Conservation (phyloP, 2,113 vertebrate species). For the Corydoras sp. region DNA sequence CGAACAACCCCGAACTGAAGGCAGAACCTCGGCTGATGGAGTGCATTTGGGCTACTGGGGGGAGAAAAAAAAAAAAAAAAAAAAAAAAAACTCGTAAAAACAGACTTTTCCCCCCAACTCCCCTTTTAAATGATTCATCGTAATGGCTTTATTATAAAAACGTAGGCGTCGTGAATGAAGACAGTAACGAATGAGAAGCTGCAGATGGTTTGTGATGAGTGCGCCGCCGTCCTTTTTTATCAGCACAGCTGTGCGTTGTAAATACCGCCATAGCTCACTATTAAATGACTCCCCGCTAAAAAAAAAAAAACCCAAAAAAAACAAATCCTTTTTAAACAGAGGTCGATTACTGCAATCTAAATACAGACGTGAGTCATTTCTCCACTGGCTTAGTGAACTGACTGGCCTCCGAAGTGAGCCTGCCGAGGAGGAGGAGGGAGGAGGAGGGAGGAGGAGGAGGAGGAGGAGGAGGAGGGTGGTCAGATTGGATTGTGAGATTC, state of each 20-base stretch:
- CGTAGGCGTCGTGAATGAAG: slow-evolving; percentile 7
- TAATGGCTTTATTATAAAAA: slow-evolving; percentile 23
- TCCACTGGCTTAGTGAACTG: slow-evolving; percentile 46
- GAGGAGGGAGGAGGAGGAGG: too few species aligned
- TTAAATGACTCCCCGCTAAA: slow-evolving; percentile 21
- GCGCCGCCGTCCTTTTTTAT: slow-evolving; percentile 1
- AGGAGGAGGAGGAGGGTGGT: slow-evolving; percentile 15
- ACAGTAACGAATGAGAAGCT: slow-evolving; percentile 16
- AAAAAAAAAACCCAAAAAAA: neutral
- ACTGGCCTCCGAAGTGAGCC: slow-evolving; percentile 28
- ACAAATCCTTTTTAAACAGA: slow-evolving; percentile 35
- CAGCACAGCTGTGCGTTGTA: slow-evolving; percentile 29
- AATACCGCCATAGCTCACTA: slow-evolving; percentile 33
- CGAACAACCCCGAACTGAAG: neutral
- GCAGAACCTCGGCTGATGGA: neutral
- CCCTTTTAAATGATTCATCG: slow-evolving; percentile 6
- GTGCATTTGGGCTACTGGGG: neutral
- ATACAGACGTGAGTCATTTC: slow-evolving; percentile 52
- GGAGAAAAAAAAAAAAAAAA: neutral
- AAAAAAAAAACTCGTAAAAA: too few species aligned
- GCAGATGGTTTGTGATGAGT: slow-evolving; percentile 22
- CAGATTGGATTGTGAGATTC: slow-evolving; percentile 54
- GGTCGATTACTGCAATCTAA: slow-evolving; percentile 35
- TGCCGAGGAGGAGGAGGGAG: slow-evolving; percentile 73
- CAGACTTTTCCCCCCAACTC: neutral